Base-by-base conservation (phyloP, 1,140 invertebrate species). In the Steinernema khuongi region DNA sequence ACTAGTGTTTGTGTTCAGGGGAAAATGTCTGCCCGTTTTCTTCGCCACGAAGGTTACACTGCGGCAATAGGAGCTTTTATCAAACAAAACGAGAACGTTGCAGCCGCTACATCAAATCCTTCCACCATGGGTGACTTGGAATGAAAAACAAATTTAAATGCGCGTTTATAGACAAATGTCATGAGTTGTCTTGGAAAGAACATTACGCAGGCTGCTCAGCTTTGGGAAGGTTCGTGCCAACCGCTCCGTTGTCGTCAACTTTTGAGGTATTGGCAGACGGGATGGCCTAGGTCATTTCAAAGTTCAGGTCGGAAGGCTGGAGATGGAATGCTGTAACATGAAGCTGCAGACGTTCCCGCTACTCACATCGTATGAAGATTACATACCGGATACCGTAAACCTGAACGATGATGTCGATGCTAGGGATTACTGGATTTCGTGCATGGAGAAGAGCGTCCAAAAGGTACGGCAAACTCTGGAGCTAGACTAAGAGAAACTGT, bases 361-460 rank as follows among this genome's bases (percentile, higher is more conserved):
- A 11, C 79, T 92, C 18, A 85, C 87, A 71, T 88, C 90, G 79
- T 88, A 89, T 11, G 79, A 83, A 43, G 86, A 86, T 81, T 96
- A 96, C 86, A 89, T 90, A 84, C 92, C 94, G 19, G 94, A 97
- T 86, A 93, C 92, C 22, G 90, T 94, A 69, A 92, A 97, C 87
- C 88, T 97, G 17, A 90, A 91, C 67, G 88, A 90, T 81, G 93
- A 96, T 87, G 88, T 88, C 77, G 91, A 92, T 86, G 94, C 94
- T 22, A 89, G 93, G 80, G 89, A 91, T 77, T 97, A 97, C 87
- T 97, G 95, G 95, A 87, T 97, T 66, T 88, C 90, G 70, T 95
- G 93, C 85, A 93, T 97, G 83, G 90, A 93, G 84, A 90, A 92
- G 79, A 90, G 92, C 66, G 86, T 86, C 31, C 83, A 85, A 26